A percentile compares a stretch with the other conserved stretches of the same genome.
phyloP scores from a whole-genome alignment of 2,113 vertebrate species.

The Chrysemys picta region DNA sequence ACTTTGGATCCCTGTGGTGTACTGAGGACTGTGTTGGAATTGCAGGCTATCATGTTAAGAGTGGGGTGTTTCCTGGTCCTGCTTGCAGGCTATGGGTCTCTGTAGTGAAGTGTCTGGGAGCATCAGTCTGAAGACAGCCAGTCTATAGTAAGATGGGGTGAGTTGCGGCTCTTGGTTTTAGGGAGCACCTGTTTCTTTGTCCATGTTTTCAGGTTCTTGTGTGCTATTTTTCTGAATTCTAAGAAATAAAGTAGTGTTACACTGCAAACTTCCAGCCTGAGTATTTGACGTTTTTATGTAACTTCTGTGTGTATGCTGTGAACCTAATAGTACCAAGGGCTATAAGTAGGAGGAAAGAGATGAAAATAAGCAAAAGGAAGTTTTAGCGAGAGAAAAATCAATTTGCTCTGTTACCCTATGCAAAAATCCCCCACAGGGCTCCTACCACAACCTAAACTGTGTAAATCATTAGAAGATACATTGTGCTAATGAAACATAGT shows the following conservation, averaged over 20 bases:
- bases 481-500: not conserved
- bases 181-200: not conserved
- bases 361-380: constrained; percentile 30
- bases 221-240: not conserved
- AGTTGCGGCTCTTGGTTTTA: not conserved
- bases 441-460: not conserved
- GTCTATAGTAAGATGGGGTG: not conserved
- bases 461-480: not conserved
- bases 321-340: not conserved
- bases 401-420: not conserved
- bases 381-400: constrained; percentile 39
- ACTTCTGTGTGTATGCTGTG: not conserved
- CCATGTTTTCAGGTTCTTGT: not conserved
- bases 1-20: constrained; percentile 28
- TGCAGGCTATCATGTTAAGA: not conserved
- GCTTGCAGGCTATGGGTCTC: not conserved
- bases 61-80: not conserved
- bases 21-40: not conserved
- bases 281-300: not conserved
- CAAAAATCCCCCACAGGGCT: not conserved
- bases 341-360: constrained; percentile 21
- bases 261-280: not conserved
- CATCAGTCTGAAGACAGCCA: not conserved
- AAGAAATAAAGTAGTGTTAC: not conserved
- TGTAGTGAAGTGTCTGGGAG: not conserved